Base-by-base conservation (phyloP, 2,888 invertebrate genomes). In the Trissonchulus sp. region DNA sequence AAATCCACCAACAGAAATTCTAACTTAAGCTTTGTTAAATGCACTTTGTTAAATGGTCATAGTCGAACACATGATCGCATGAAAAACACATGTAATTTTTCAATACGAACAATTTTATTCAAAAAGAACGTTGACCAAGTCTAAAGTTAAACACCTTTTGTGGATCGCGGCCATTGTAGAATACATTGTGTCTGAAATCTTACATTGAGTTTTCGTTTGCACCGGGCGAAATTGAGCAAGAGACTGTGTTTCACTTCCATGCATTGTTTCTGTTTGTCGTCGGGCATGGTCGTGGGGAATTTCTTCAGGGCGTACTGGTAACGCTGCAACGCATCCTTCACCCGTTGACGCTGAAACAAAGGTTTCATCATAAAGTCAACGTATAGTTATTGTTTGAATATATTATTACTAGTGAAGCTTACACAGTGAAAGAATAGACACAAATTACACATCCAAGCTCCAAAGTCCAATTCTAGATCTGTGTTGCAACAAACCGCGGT, bases 251-350 rank as follows among this genome's bases (percentile, higher is more conserved):
- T 91, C 73, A 96, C 88, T 83, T 94, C 94, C 73, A 91, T 89
- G 85, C 95, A 95, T 1, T 89, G 87, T 0, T 89, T 88, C 68
- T 89, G 88, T 76, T 89, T 88, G 74, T 88, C 88, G 34, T 90
- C 79, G 88, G 89, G 79, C 82, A 89, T n/a, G 18, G n/a, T 86
- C 81, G 88, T 82, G 0, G 90, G 90, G 81, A 96, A 92, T 86
- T 96, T 96, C 85, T 93, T 92, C 79, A 97, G 86, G 0, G 97
- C 96, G 83, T 97, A 97, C 79, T 92, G 92, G 87, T 94, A 97
- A 71, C 97, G 89, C 85, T 95, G 93, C 15, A 94, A 92, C 0
- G 97, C 96, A 84, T 97, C 97, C 78, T 92, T 91, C 31, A 95
- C 89, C 8, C 94, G 89, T 84, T 91, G 92, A 8, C 71, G 71